Percentiles rank a stretch among this genome's conserved stretches.
These are phyloP conservation scores for Strongylocentrotus purpuratus DNA, from an alignment of 35 echinoderm and acorn worm genomes.

Conservation along the genomic window DNA sequence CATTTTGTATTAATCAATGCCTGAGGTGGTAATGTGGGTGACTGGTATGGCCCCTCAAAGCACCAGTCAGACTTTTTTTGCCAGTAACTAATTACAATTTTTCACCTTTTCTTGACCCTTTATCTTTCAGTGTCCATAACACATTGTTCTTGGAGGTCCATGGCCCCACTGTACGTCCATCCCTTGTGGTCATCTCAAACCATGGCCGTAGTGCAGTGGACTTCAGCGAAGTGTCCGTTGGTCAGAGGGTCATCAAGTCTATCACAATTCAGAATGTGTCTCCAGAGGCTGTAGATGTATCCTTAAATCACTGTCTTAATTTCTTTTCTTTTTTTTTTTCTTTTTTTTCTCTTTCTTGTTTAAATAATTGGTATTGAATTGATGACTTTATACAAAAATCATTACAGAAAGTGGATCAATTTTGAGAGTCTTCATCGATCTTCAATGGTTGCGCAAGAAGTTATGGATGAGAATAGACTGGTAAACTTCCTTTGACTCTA, in stretches of 20 bases:
- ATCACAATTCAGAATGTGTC: conserved; percentile 90
- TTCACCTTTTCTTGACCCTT: background rate
- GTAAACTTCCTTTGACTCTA: no score
- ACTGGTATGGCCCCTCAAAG: no score
- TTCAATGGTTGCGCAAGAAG: no score
- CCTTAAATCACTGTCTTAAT: conserved; percentile 51
- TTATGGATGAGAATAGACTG: no score
- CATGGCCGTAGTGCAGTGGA: conserved; percentile 73
- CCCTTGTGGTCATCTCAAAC: conserved; percentile 89
- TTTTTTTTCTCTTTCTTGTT: background rate
- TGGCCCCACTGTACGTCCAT: conserved; percentile 86
- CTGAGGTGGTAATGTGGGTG: no score
- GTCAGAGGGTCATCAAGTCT: conserved; percentile 91
- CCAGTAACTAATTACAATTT: background rate
- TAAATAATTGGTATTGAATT: background rate
- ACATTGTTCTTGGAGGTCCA: conserved; percentile 91
- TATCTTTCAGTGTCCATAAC: conserved; percentile 78
- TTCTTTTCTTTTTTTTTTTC: background rate
- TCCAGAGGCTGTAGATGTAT: conserved; percentile 76
- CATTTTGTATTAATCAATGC: no score
- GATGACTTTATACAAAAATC: background rate
- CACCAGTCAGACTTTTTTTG: background rate
- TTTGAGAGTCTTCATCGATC: background rate
- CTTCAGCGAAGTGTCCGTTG: conserved; percentile 93
- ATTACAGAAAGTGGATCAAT: background rate